Conservation (phyloP, 1,140 invertebrate species). For the Coboldia fuscipes region DNA sequence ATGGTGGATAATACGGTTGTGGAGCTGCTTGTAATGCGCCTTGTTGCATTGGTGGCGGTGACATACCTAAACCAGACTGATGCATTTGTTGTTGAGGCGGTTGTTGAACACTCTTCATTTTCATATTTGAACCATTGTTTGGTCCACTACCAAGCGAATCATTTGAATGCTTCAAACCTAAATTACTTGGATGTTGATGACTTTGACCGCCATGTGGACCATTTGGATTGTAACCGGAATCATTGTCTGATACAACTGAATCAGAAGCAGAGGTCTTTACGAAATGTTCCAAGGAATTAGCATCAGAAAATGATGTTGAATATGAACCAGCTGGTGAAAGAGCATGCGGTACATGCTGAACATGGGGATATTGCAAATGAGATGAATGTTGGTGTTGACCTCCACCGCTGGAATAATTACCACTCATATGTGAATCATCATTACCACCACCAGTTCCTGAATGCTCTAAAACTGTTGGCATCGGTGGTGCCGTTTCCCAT, state of each 20-base stretch:
- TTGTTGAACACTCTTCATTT: constrained; percentile 11
- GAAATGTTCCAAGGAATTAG: constrained; percentile 14
- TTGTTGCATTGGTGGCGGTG: constrained; percentile 15
- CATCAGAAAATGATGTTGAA: constrained; percentile 5
- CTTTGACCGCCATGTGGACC: constrained; percentile 9
- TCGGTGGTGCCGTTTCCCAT: constrained; percentile 47
- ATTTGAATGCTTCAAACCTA: constrained; percentile 1
- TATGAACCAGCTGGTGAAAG: constrained; percentile 10
- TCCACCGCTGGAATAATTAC: constrained; percentile 28
- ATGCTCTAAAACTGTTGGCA: constrained; percentile 45
- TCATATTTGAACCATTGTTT: too few species aligned
- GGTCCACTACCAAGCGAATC: constrained; percentile 1
- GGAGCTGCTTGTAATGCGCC: constrained; percentile 7
- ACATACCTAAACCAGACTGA: constrained; percentile 12
- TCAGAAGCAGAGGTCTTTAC: constrained; percentile 12
- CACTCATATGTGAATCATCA: constrained; percentile 25
- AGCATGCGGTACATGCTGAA: constrained; percentile 10
- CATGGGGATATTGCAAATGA: constrained; percentile 17
- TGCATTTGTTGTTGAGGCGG: constrained; percentile 6
- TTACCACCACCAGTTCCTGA: constrained; percentile 23
- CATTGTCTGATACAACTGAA: constrained; percentile 13
- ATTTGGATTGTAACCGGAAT: constrained; percentile 13
- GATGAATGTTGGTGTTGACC: constrained; percentile 25
- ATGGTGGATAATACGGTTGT: constrained; percentile 17
- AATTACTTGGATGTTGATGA: constrained; percentile 1